Base-by-base conservation (phyloP, 2,888 invertebrate species). In the Leucoptera coffeella region DNA sequence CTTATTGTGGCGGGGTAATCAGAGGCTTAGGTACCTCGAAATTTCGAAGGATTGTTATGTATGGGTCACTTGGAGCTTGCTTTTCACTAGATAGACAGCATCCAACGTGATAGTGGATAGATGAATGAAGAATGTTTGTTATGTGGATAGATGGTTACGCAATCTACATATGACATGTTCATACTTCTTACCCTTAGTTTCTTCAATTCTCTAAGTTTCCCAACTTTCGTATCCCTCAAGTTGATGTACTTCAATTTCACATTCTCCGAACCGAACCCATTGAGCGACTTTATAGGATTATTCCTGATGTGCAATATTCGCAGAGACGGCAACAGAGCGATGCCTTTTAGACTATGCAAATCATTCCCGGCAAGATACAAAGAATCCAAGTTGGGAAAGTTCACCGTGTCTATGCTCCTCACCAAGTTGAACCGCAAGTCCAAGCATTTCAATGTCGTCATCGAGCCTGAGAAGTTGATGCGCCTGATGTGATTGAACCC, bases 281-380 rank as follows among this genome's bases (percentile, higher is more conserved):
- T 50, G 8, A 80, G 41, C 22, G 55, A 48, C 25, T 49, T 61
- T 30, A 80, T 59, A 8, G 65, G 73, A 50, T 91, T 91, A 23
- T 74, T 71, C 1, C 88, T 75, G 17, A 89, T 49, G 42, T 90
- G 88, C 9, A 91, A 51, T 11, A 82, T 75, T 32, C 76, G 73
- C 30, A 91, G 50, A 38, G 78, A 75, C 0, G 47, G 42, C 36
- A 85, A 58, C 21, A 49, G 58, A 10, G 74, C 69, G n/a, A 86
- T 38, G 3, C 79, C 79, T 21, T 73, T 61, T n/a, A 88, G 42
- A 12, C 45, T 57, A 1, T 60, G 61, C 25, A 89, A 76, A 20
- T 79, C 79, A 49, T 89, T 89, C 27, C 82, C 78, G 24, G 82
- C 84, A 30, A 89, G 50, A 48, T 86, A 90, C 2, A 92, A 55